Conservation (phyloP, 2,797 vertebrate genomes). For the Kryptolebias ocellatus region DNA sequence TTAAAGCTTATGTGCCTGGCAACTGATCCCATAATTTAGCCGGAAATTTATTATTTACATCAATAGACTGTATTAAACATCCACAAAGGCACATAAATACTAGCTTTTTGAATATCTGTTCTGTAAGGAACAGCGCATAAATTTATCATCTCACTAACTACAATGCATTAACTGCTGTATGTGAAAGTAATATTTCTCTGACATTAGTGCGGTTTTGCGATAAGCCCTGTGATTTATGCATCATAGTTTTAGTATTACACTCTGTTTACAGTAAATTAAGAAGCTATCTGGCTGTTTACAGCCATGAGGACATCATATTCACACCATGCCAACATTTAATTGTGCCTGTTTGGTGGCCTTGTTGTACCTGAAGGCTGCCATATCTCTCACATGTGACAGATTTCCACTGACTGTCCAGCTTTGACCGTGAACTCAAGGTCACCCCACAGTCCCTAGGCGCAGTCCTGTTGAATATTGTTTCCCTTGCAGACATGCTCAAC, state of each 20-base stretch:
- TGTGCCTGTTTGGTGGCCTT: constrained; percentile 27
- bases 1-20: constrained; percentile 34
- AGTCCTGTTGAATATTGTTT: constrained; percentile 69
- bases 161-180: constrained; percentile 18
- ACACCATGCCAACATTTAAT: constrained; percentile 27
- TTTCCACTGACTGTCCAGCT: constrained; percentile 55
- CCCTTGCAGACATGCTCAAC: constrained; percentile 59
- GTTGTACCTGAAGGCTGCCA: constrained; percentile 47
- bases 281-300: constrained; percentile 47
- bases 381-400: constrained; percentile 52
- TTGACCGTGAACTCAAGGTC: constrained; percentile 64
- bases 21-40: constrained; percentile 2
- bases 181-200: constrained; percentile 19
- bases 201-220: constrained; percentile 26
- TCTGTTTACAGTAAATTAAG: constrained; percentile 59
- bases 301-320: constrained; percentile 50
- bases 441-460: constrained; percentile 36
- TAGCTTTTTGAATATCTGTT: constrained; percentile 28
- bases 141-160: constrained; percentile 35
- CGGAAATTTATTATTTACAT: constrained; percentile 17
- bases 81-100: constrained; percentile 14
- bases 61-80: constrained; percentile 16
- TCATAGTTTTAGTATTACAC: constrained; percentile 7
- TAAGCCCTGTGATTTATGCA: constrained; percentile 42
- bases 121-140: constrained; percentile 19